Base-by-base conservation (phyloP, 2,113 vertebrate species). In the Aspidoscelis tigris region DNA sequence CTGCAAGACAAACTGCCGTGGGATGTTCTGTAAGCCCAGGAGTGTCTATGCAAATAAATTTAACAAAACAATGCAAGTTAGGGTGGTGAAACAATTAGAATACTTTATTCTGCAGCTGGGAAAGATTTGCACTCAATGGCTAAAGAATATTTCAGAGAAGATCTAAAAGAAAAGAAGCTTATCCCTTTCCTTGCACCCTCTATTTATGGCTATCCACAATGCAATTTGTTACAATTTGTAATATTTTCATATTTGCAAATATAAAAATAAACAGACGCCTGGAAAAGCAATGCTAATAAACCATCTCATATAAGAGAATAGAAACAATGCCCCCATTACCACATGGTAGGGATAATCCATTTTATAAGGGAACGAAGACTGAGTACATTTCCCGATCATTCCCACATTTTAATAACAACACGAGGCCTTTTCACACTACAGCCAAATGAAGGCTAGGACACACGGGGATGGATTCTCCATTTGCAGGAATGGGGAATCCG, bases 1-100 rank as follows among this genome's bases (percentile, higher is more conserved):
- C 88, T 98, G 96, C 91, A 97, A 94, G 93, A 97, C 95, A 76
- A 99, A 99, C 92, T 97, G 95, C 2, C 96, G 95, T 7, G 98
- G 98, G 76, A 98, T 80, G 12, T 90, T 91, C 53, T 86, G 95
- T 70, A 99, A 95, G 18, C 99, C 99, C 85, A 99, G 95, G 70
- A 99, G 95, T 88, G 98, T 99, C 99, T 99, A 92, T 64, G 3
- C 26, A 18, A 81, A 90, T 39, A 78, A 65, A 86, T 61, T 43
- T 43, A 64, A 11, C 18, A 66, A 66, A 72, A 1, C 72, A 64
- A 33, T 39, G 50, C 0, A 12, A 70, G 66, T 43, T 3, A 3
- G 74, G 22, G 4, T 78, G 47, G 8, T 58, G 41, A 66, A 82
- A 82, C 22, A 70, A 82, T 26, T 64, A 71, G 20, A 41, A 69